A percentile compares a stretch with the other conserved stretches of the same genome.
Evolutionary conservation across 2,797 vertebrate genomes (phyloP).

Genomic region (Spheniscus humboldti): DNA sequence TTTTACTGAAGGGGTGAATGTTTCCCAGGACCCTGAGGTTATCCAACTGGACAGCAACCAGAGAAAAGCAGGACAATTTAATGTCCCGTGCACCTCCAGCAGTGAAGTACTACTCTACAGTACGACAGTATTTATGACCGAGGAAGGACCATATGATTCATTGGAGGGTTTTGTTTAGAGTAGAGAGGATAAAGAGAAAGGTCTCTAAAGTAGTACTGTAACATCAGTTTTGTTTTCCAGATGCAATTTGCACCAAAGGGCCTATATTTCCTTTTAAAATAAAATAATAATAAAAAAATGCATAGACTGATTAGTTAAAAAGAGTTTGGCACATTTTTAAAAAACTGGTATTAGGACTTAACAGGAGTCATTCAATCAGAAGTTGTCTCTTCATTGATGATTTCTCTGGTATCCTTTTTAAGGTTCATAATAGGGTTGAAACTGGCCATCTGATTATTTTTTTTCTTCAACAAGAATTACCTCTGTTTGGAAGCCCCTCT

Average conservation of each 20-base stretch:
- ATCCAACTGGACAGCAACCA: conserved; percentile 39
- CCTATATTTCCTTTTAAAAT: not conserved
- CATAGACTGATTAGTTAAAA: not conserved
- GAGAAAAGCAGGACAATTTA: not conserved
- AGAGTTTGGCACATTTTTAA: not conserved
- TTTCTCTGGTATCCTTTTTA: not conserved
- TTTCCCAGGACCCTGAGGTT: conserved; percentile 59
- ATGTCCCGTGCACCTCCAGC: not conserved
- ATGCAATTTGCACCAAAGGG: not conserved
- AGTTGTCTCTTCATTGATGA: not conserved
- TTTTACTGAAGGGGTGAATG: not conserved
- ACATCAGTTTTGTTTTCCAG: not conserved
- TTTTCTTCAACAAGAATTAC: not conserved
- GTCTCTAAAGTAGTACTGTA: not conserved
- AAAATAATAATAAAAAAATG: not conserved
- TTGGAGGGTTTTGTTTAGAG: not conserved
- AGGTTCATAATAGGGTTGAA: not conserved
- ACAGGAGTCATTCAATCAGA: not conserved
- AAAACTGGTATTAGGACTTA: not conserved
- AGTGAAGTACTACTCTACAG: not conserved
- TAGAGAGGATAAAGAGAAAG: not conserved
- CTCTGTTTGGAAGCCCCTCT: not conserved
- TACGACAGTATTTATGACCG: conserved; percentile 3
- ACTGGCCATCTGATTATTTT: not conserved
- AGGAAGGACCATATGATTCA: not conserved